Evolutionary conservation across 2,888 invertebrate species (phyloP).

Genomic region (Lasioglossum lativentre): DNA sequence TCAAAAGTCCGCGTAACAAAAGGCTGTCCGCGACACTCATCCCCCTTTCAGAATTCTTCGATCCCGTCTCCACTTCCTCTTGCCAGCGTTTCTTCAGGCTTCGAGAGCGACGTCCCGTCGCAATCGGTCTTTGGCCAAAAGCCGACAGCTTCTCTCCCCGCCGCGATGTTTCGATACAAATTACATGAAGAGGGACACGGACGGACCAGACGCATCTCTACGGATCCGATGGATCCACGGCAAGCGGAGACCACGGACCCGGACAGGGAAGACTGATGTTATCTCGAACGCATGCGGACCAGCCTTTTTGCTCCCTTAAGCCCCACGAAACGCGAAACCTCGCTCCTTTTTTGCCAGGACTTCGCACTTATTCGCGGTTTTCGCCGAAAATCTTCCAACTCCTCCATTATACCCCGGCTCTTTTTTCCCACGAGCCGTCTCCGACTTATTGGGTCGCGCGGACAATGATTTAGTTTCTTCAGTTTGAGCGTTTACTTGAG

Average conservation of each 20-base stretch:
- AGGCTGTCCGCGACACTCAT: conserved; percentile 41
- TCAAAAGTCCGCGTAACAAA: conserved; percentile 40
- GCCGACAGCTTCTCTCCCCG: conserved; percentile 77
- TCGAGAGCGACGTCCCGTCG: conserved; percentile 67
- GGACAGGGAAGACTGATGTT: conserved; percentile 79
- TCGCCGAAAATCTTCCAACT: not conserved
- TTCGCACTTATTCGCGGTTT: conserved; percentile 32
- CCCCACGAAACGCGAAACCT: conserved; percentile 53
- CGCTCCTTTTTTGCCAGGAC: conserved; percentile 62
- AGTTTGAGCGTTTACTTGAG: too few relatives aligned
- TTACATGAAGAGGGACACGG: conserved; percentile 81
- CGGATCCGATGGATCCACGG: conserved; percentile 26
- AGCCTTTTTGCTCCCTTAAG: conserved; percentile 64
- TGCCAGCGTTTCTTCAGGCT: conserved; percentile 70
- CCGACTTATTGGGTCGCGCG: not conserved
- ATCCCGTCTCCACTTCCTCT: conserved; percentile 61
- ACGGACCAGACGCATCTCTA: conserved; percentile 49
- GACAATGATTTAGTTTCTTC: not conserved
- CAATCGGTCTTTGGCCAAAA: conserved; percentile 77
- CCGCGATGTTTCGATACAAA: conserved; percentile 83
- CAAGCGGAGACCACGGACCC: conserved; percentile 22
- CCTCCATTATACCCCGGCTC: not conserved
- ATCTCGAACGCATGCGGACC: conserved; percentile 76
- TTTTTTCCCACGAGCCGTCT: not conserved
- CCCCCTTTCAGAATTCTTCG: conserved; percentile 66